These are phyloP conservation scores for Acanthis flammea DNA, from an alignment of 2,797 vertebrate genomes.

Conservation along the genomic window DNA sequence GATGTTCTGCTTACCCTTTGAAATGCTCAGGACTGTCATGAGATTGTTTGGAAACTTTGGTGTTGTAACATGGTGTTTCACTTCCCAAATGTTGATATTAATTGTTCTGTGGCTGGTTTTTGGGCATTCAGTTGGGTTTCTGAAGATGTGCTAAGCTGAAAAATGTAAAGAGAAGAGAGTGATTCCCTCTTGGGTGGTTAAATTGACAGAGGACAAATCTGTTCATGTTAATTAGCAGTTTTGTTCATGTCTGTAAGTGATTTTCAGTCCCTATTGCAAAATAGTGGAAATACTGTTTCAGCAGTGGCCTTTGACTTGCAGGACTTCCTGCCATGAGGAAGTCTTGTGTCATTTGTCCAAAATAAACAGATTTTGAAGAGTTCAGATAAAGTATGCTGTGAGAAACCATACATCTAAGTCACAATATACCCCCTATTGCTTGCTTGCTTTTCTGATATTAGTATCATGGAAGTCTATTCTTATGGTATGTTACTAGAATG, in stretches of 20 bases:
- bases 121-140: not conserved
- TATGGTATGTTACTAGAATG: not conserved
- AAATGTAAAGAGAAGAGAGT: not conserved
- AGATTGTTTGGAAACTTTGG: conserved; percentile 1
- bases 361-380: conserved; percentile 16
- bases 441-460: not conserved
- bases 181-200: not conserved
- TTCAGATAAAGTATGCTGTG: not conserved
- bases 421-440: not conserved
- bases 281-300: conserved; percentile 50
- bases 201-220: not conserved
- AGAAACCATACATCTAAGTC: not conserved
- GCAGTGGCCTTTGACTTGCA: conserved; percentile 29
- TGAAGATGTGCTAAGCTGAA: not conserved
- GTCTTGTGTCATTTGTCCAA: conserved; percentile 10
- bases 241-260: not conserved
- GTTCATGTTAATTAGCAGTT: not conserved
- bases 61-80: conserved; percentile 4
- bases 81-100: not conserved
- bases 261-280: conserved; percentile 20
- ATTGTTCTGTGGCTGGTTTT: not conserved
- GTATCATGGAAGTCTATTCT: not conserved
- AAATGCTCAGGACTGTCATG: not conserved
- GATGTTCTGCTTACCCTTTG: not conserved
- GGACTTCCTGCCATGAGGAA: conserved; percentile 32